A percentile compares a stretch with the other conserved stretches of the same genome.
Evolutionary conservation across 2,113 vertebrate genomes (phyloP).

Genomic region (Bufo bufo): DNA sequence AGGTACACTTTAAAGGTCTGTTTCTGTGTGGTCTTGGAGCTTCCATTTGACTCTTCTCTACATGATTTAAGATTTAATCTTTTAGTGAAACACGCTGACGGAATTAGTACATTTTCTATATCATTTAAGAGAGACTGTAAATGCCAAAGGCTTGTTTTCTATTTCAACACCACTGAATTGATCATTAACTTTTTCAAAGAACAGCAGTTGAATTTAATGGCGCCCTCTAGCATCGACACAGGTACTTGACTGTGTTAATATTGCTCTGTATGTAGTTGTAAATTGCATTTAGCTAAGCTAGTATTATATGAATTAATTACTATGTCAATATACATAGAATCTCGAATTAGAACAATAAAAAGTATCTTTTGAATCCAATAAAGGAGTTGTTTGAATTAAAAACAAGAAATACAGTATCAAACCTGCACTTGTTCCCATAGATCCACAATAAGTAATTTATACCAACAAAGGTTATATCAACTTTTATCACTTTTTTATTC

Average conservation of each 20-base stretch:
- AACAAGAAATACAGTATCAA: not conserved
- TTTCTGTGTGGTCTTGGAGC: not conserved
- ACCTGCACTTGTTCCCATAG: too few species aligned
- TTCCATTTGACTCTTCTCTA: slow-evolving; percentile 32
- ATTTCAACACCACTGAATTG: slow-evolving; percentile 77
- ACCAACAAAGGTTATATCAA: not conserved
- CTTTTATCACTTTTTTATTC: not conserved
- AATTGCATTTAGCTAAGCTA: slow-evolving; percentile 77
- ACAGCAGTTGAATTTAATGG: slow-evolving; percentile 76
- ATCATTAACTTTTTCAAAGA: slow-evolving; percentile 77
- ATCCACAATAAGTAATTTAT: too few species aligned
- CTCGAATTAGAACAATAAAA: slow-evolving; percentile 72
- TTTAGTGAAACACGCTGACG: slow-evolving; percentile 72
- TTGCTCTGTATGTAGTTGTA: slow-evolving; percentile 77
- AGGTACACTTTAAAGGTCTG: not conserved
- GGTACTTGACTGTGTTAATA: slow-evolving; percentile 76
- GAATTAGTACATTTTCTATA: slow-evolving; percentile 77
- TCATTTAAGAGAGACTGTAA: slow-evolving; percentile 79
- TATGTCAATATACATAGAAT: slow-evolving; percentile 71
- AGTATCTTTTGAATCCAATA: slow-evolving; percentile 67
- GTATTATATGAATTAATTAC: slow-evolving; percentile 65
- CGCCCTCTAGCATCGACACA: slow-evolving; percentile 72
- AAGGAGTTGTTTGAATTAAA: not conserved
- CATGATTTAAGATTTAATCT: slow-evolving; percentile 73
- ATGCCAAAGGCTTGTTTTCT: slow-evolving; percentile 76